Evolutionary conservation across 2,797 vertebrate species (phyloP).

Genomic region (Chaetophractus vellerosus): DNA sequence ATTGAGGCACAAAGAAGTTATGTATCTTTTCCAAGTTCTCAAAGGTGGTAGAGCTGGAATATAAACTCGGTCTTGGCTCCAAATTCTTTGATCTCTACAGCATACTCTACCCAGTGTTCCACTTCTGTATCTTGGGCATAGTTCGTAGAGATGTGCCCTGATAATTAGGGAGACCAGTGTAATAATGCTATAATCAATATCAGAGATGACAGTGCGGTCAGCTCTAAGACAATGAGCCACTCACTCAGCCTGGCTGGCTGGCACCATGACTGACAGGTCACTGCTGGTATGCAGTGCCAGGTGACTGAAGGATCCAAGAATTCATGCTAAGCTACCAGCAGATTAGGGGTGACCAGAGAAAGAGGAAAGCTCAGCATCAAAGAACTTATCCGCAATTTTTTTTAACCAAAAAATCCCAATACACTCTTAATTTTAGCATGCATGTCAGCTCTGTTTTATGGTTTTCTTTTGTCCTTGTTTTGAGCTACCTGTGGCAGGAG

Average conservation of each 20-base stretch:
- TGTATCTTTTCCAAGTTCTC: not conserved
- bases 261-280: accelerated
- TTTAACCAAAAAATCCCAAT: not conserved
- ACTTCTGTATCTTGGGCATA: not conserved
- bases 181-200: not conserved
- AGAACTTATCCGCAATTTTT: not conserved
- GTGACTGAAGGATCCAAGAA: not conserved
- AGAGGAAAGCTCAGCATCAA: not conserved
- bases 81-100: not conserved
- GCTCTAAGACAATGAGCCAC: not conserved
- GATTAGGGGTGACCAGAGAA: not conserved
- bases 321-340: not conserved
- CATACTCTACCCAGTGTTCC: not conserved
- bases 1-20: not conserved
- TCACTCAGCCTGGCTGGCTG: not conserved
- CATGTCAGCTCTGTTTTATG: not conserved
- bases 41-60: not conserved
- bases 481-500: not conserved
- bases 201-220: not conserved
- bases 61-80: not conserved
- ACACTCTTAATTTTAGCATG: not conserved
- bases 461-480: not conserved
- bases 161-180: not conserved
- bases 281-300: not conserved
- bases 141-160: not conserved